phyloP scores from a whole-genome alignment of 2,113 vertebrate species.

The Conger conger region DNA sequence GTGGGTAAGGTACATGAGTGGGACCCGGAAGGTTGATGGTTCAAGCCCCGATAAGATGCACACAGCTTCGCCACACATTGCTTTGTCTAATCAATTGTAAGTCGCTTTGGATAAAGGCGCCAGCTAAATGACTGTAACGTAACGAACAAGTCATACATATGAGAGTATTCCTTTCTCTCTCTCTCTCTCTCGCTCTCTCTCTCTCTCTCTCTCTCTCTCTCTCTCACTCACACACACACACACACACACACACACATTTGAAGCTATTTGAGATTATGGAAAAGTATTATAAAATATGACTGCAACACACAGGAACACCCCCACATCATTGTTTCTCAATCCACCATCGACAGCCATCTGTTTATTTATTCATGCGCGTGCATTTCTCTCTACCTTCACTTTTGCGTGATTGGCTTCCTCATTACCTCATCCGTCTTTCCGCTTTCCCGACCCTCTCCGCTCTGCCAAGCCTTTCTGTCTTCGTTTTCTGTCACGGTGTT shows the following conservation, averaged over 20 bases:
- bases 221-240: background rate
- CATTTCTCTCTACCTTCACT: background rate
- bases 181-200: too few species aligned
- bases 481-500: conserved; percentile 43
- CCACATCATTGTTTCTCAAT: background rate
- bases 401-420: conserved; percentile 19
- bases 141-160: too few species aligned
- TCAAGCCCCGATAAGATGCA: too few species aligned
- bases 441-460: background rate
- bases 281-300: too few species aligned
- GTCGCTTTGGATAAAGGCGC: too few species aligned
- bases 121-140: too few species aligned
- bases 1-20: too few species aligned
- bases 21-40: too few species aligned
- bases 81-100: too few species aligned
- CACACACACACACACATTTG: background rate
- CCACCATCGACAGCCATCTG: background rate
- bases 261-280: background rate
- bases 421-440: background rate
- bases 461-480: conserved; percentile 17
- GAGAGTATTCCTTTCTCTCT: too few species aligned
- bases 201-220: background rate
- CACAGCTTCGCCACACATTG: too few species aligned
- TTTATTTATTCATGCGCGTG: background rate
- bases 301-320: background rate